A percentile compares a stretch with the other conserved stretches of the same genome.
These are phyloP conservation scores for Aulostomus chinensis DNA, from an alignment of 2,797 vertebrate genomes.

Conservation along the genomic window DNA sequence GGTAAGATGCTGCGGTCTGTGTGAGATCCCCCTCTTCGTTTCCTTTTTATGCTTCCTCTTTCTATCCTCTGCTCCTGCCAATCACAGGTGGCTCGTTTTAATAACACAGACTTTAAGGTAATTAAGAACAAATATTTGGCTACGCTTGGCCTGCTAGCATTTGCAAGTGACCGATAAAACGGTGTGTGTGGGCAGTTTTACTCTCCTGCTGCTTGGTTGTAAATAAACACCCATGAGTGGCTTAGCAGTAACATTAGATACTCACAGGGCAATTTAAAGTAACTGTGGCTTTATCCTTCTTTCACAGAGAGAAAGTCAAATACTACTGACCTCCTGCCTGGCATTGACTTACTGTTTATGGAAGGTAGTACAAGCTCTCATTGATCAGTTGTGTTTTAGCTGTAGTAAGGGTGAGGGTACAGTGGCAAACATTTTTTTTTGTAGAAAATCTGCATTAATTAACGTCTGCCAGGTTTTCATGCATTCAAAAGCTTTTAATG, in stretches of 20 bases:
- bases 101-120: no score
- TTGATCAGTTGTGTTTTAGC: constrained; percentile 23
- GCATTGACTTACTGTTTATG: constrained; percentile 94
- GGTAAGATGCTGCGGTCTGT: constrained; percentile 71
- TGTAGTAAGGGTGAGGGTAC: not conserved
- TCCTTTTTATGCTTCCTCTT: not conserved
- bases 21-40: not conserved
- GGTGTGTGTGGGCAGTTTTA: not conserved
- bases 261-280: constrained; percentile 60
- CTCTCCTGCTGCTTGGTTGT: not conserved
- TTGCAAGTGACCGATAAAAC: not conserved
- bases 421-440: not conserved
- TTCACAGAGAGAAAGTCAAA: constrained; percentile 89
- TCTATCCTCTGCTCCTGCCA: no score
- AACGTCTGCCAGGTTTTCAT: not conserved
- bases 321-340: constrained; percentile 93
- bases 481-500: no score
- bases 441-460: not conserved
- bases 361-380: constrained; percentile 88
- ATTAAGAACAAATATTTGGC: no score
- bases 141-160: not conserved
- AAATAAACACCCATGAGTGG: not conserved
- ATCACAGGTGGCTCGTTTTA: no score
- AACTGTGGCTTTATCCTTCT: constrained; percentile 85
- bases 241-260: constrained; percentile 14